Conservation (phyloP, 2,888 invertebrate species). For the Sarcophaga caerulescens region DNA sequence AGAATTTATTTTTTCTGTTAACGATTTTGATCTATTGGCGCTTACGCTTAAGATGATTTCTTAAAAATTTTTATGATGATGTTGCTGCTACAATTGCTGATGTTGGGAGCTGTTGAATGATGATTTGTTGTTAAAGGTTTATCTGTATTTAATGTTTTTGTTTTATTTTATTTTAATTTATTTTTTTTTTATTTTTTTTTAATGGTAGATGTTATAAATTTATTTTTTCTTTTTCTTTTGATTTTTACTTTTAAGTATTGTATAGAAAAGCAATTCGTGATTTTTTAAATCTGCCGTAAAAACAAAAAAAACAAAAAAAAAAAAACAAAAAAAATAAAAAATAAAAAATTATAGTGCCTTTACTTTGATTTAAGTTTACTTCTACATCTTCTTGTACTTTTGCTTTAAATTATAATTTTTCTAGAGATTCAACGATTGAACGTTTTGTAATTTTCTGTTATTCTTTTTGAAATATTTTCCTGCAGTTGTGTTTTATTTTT, state of each 20-base stretch:
- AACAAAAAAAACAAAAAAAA: too few species aligned
- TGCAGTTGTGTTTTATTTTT: slow-evolving; percentile 8
- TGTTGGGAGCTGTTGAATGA: slow-evolving; percentile 19
- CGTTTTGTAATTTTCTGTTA: slow-evolving; percentile 37
- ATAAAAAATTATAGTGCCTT: slow-evolving; percentile 28
- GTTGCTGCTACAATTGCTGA: slow-evolving; percentile 26
- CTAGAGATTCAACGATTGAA: slow-evolving; percentile 48
- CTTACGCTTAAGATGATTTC: slow-evolving; percentile 42
- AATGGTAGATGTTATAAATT: not conserved
- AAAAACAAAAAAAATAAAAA: not conserved
- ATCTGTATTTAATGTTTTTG: slow-evolving; percentile 21
- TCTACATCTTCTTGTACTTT: slow-evolving; percentile 10
- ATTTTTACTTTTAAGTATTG: not conserved
- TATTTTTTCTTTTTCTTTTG: slow-evolving; percentile 24
- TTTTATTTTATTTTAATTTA: not conserved
- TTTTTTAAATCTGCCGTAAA: not conserved
- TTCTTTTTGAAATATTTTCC: not conserved
- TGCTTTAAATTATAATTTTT: slow-evolving; percentile 50
- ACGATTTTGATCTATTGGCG: not conserved
- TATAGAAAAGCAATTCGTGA: slow-evolving; percentile 2
- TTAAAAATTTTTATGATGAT: slow-evolving; percentile 40
- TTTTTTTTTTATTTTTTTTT: not conserved
- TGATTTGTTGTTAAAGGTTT: slow-evolving; percentile 28
- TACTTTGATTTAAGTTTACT: slow-evolving; percentile 40
- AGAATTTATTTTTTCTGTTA: slow-evolving; percentile 25